Evolutionary conservation across 2,797 vertebrate species (phyloP).

Genomic region (Lacerta agilis): DNA sequence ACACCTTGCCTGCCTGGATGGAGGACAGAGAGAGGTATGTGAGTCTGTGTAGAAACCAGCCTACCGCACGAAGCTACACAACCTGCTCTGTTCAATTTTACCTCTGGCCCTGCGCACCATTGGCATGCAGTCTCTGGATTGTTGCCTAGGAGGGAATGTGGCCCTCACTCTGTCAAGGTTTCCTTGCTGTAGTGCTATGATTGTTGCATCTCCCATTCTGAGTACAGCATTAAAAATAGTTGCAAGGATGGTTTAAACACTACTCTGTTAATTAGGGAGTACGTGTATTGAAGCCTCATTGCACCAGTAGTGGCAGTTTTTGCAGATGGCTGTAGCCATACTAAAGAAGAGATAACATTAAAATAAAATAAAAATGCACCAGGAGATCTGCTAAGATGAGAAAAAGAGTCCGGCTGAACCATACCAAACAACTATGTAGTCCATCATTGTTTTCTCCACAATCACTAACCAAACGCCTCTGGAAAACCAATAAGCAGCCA

Average conservation of each 20-base stretch:
- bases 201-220: background rate
- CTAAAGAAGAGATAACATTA: background rate
- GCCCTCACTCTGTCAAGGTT: too few relatives aligned
- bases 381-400: background rate
- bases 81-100: too few relatives aligned
- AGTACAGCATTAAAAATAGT: background rate
- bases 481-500: background rate
- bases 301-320: background rate
- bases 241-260: background rate
- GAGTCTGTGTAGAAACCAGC: too few relatives aligned
- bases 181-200: background rate
- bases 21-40: too few relatives aligned
- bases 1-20: too few relatives aligned
- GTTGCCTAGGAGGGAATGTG: too few relatives aligned
- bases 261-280: background rate
- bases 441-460: background rate
- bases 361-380: background rate
- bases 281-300: background rate
- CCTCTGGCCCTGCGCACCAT: too few relatives aligned
- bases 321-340: background rate
- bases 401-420: background rate
- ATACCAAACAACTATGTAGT: background rate
- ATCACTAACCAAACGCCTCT: background rate
- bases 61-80: too few relatives aligned
- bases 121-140: too few relatives aligned